Evolutionary conservation across 2,888 invertebrate genomes (phyloP), one percentile per base, ranked within the genome.

Genomic region (Diabrotica balteata): DNA sequence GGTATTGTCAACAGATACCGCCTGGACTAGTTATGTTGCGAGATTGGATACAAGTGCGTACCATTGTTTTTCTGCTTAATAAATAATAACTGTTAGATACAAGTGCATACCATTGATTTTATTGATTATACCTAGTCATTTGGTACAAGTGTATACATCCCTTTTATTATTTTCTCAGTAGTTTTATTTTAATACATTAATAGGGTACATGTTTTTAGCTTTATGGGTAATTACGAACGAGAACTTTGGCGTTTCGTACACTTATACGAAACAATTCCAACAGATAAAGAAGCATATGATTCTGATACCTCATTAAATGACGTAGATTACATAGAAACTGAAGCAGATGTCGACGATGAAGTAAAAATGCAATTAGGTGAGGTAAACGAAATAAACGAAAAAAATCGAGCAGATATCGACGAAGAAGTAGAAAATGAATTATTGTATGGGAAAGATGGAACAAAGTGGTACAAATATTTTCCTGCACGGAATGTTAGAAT

Each of bases 281-380:
- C 0, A 32, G 59, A 47, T 22, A 47, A 45, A 43, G 22, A 11
- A 47, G 59, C 46, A 59, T 47, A 8, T 8, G 59, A 59, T 59
- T 59, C 49, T 59, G 47, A 59, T 59, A 32, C 10, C 44, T 59
- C 59, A 32, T 53, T 53, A 53, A 22, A 32, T 53, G 53, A 53
- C 32, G 22, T 32, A 32, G 32, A 32, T 53, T 32, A 59, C 49
- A 45, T 47, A 7, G 46, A 59, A 32, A 17, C 3, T 47, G 4
- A 59, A 59, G 3, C 9, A 47, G 47, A 47, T 59, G 17, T 4
- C 9, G 59, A 59, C 8, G 10, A 17, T 7, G 32, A 59, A 22
- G 10, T 47, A 47, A 7, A 59, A 59, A 47, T 7, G 46, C 22
- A 47, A 46, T 46, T 47, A 47, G 8, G 7, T 47, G 32, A 8